Base-by-base conservation (phyloP, 2,797 vertebrate species). In the Anniella stebbinsi region DNA sequence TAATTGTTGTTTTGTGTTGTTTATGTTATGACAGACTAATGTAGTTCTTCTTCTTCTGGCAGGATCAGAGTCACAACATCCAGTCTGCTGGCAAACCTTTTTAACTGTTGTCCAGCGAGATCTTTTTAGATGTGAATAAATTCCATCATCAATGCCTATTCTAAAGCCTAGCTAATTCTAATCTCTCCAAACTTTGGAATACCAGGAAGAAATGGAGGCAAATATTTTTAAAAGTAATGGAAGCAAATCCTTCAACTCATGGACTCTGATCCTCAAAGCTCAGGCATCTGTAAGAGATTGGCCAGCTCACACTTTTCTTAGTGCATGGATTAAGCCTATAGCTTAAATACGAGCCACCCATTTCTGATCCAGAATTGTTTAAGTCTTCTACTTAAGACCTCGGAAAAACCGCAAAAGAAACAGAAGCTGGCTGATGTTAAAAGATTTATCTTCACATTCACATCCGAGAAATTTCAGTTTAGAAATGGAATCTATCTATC, bases 371-470 rank as follows among this genome's bases (percentile, higher is more conserved):
- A 94, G 88, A 94, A 94, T 84, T 2, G 88, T 88, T 86, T 93
- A 70, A 83, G 51, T 93, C 92, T 89, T 38, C 66, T 80, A 88
- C 57, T 88, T 80, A 82, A 93, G 45, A 72, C 33, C 85, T 93
- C 36, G 21, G 67, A 92, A 92, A 94, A 91, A 92, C 60, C 72
- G 91, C 92, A 94, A 96, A 92, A 80, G 63, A 91, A 95, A 94
- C 88, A 93, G 87, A 95, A 96, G 75, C 60, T 87, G 91, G 87
- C 69, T 90, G 92, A 90, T 73, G 76, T 70, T 91, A 88, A 87
- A 95, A 96, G 88, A 95, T 93, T 94, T 96, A 93, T 95, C 54
- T 76, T 92, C 89, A 73, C 77, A 93, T 76, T 92, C 89, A 73
- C 77, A 93, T 87, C 84, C 89, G 83, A 96, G 93, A 91, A 94